A percentile compares a stretch with the other conserved stretches of the same genome.
Evolutionary conservation across 2,113 vertebrate genomes (phyloP).

Genomic region (Alethe diademata): DNA sequence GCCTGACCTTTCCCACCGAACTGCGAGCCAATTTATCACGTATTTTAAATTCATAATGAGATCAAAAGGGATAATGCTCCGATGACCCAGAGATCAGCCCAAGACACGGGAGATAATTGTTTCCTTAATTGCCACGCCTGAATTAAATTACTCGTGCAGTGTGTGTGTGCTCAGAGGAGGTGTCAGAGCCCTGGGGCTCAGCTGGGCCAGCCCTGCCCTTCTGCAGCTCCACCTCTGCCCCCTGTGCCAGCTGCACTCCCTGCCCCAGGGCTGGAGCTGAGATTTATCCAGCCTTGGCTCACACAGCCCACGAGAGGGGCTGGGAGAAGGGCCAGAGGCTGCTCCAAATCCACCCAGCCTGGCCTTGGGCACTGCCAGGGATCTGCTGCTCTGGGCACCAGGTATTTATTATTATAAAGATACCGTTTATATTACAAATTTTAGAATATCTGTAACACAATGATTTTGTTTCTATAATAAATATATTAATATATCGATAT

Average conservation of each 20-base stretch:
- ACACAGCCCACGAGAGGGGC: fast-evolving
- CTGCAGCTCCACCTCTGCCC: background rate
- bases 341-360: background rate
- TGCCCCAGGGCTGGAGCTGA: fast-evolving
- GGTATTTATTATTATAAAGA: too few species aligned
- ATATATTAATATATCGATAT: too few species aligned
- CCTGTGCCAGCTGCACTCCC: background rate
- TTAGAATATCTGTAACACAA: too few species aligned
- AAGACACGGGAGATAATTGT: constrained; percentile 48
- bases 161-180: background rate
- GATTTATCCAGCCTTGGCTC: background rate
- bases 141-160: constrained; percentile 18
- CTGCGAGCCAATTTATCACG: constrained; percentile 21
- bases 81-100: constrained; percentile 20
- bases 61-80: constrained; percentile 41
- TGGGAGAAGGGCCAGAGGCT: background rate
- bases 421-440: too few species aligned
- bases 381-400: background rate
- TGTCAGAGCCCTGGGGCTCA: background rate
- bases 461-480: too few species aligned
- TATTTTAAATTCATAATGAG: constrained; percentile 58
- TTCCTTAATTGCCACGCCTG: constrained; percentile 33
- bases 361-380: background rate
- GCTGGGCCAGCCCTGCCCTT: background rate
- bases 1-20: constrained; percentile 12